Evolutionary conservation across 1,140 invertebrate species (phyloP).

Genomic region (Bicyclus anynana): DNA sequence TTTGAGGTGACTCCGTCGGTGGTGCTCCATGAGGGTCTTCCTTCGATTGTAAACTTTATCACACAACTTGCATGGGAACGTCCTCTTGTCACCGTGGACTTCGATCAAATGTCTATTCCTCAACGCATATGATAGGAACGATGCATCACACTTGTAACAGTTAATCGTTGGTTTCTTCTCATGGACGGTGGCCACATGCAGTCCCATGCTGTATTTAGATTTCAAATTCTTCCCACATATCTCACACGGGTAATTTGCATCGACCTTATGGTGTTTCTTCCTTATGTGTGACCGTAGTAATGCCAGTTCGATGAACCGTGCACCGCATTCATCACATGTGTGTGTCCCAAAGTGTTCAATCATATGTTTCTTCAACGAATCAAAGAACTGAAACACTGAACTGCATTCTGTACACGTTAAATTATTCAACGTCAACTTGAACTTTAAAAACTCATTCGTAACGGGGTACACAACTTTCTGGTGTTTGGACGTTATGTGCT

Average conservation of each 20-base stretch:
- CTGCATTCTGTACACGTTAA: constrained; percentile 41
- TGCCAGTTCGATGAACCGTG: constrained; percentile 53
- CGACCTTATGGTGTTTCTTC: constrained; percentile 48
- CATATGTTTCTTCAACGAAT: constrained; percentile 63
- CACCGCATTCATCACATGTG: constrained; percentile 63
- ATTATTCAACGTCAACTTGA: constrained; percentile 30
- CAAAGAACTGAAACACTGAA: constrained; percentile 48
- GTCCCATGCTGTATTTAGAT: constrained; percentile 54
- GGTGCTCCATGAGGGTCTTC: constrained; percentile 66
- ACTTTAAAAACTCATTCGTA: constrained; percentile 38
- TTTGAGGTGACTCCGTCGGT: constrained; percentile 57
- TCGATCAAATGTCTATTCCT: constrained; percentile 59
- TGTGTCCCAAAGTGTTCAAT: constrained; percentile 58
- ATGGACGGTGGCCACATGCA: constrained; percentile 57
- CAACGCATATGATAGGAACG: constrained; percentile 56
- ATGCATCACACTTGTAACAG: constrained; percentile 62
- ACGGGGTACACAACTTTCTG: constrained; percentile 27
- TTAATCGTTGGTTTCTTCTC: constrained; percentile 61
- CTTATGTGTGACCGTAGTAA: constrained; percentile 53
- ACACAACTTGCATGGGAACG: constrained; percentile 60
- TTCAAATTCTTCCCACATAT: constrained; percentile 63
- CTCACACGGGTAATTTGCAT: constrained; percentile 55
- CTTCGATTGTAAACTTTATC: constrained; percentile 63
- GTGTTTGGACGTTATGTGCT: constrained; percentile 45
- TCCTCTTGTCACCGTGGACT: constrained; percentile 57